Base-by-base conservation (phyloP, 1,140 invertebrate species). In the Pseudomyrmex pallidus region DNA sequence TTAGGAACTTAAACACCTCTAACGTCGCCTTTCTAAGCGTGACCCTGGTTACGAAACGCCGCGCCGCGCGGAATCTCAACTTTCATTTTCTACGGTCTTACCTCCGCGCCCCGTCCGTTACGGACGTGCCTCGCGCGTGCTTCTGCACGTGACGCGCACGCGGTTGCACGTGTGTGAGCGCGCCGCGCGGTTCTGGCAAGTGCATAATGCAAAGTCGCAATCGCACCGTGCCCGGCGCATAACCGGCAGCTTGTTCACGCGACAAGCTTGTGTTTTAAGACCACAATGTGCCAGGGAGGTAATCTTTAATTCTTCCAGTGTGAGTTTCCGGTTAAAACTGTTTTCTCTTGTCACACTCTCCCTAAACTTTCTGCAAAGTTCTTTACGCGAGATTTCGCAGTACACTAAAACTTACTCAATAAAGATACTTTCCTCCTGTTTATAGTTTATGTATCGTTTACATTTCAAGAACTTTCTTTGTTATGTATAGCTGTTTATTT, bases 1-100 rank as follows among this genome's bases (percentile, higher is more conserved):
- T 15, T 35, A 54, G 85, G 35, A 62, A 17, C 59, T 67, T 77
- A 84, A 82, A 87, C 59, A 72, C 52, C 70, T 15, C 70, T 15
- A 66, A 8, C 44, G 59, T 52, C 46, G 84, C 87, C 87, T 89
- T 89, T 89, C 87, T 86, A 89, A 89, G 84, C 68, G 70, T 82
- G 87, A 88, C 70, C 87, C 80, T 88, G 87, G 70, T 89, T 89
- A 82, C 87, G 87, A 89, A 89, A 89, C 68, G 15, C 73, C 52
- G 70, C 73, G 61, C 72, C 74, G 82, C 74, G 82, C 80, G 88
- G 88, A 89, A 89, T 89, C 88, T 86, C 82, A 76, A 89, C 88
- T 89, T 89, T 89, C 88, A 89, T 89, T 89, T 89, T 89, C 88
- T 85, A 82, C 59, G 20, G 56, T 85, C 72, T 56, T 76, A 68